Base-by-base conservation (phyloP, 2,113 vertebrate genomes). In the Lepus timidus region DNA sequence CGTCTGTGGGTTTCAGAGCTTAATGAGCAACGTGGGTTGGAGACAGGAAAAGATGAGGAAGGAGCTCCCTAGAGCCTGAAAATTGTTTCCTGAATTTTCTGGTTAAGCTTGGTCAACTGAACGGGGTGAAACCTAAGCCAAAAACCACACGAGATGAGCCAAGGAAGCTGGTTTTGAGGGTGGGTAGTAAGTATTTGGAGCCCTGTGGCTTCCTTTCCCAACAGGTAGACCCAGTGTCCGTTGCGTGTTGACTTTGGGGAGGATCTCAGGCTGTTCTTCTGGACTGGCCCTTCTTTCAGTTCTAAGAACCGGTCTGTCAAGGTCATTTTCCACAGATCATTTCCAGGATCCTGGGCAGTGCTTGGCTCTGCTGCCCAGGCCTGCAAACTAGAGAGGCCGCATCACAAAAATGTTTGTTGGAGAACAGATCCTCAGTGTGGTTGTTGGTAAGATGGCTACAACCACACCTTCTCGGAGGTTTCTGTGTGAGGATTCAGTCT, bases 1-100 rank as follows among this genome's bases (percentile, higher is more conserved):
- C 39, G 73, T 74, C 88, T 95, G 61, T 78, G 67, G 70, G 62
- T 83, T 96, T 92, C 36, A 86, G 58, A 88, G 94, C 73, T 92
- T 96, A 93, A 94, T 68, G 29, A 85, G 65, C 74, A 44, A 10
- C 0, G 11, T 90, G 88, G 82, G 74, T 49, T 90, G 52, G 76
- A 95, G 87, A 81, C 11, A 79, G 68, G 25, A 67, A 91, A 80
- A 22, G 79, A 92, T 85, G 44, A 88, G 58, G 85, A 92, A 92
- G 20, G 49, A 88, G 58, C 13, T 94, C 88, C 39, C 88, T 5
- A 31, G 93, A 93, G 96, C 27, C 79, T 51, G 29, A 79, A 95
- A 95, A 96, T 80, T 83, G 52, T 86, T 95, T 95, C 96, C 91
- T 95, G 91, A 55, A 62, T 79, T 95, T 51, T 91, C 81, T 76